Base-by-base conservation (phyloP, 2,888 invertebrate species). In the Ischnura elegans region DNA sequence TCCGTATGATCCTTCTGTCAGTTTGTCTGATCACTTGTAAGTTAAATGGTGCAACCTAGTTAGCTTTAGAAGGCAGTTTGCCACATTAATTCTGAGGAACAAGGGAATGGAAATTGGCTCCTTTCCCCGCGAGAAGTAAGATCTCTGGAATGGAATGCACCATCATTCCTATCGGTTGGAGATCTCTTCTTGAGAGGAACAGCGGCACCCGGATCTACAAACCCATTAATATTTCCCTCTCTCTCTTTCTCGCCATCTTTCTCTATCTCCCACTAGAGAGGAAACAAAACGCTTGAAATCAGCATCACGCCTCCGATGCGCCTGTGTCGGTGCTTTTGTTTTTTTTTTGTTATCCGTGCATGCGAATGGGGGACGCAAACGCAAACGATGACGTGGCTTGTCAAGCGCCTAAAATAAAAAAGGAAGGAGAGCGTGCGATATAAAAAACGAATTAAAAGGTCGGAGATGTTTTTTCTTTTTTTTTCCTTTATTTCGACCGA, bases 361-460 rank as follows among this genome's bases (percentile, higher is more conserved):
- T 25, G 4, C 13, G 36, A 76, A 25, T 3, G 61, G 19, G 25
- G 61, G 76, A 13, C 29, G 29, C 76, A 36, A 29, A 8, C 76
- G 36, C 76, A 36, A 76, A 76, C 76, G 76, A 76, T 76, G 76
- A 76, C 76, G 76, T 76, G 36, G 76, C 76, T 10, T n/a, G 76
- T 76, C 76, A 36, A 76, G 76, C 47, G n/a, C n/a, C n/a, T n/a
- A n/a, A n/a, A n/a, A 36, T 29, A 47, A 19, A 51, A 51, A 87
- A 87, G 47, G 29, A 87, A 87, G 29, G 51, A 47, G 5, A 51
- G 29, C 16, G 36, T 19, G n/a, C 47, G 87, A 29, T 47, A n/a
- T 47, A 51, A 36, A 46, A 87, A 45, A 51, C 46, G 76, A 87
- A 87, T 87, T 46, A 87, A 87, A 87, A 36, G 29, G 47, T 47